Conservation (phyloP, 2,888 invertebrate species). For the Nomada lathburiana region DNA sequence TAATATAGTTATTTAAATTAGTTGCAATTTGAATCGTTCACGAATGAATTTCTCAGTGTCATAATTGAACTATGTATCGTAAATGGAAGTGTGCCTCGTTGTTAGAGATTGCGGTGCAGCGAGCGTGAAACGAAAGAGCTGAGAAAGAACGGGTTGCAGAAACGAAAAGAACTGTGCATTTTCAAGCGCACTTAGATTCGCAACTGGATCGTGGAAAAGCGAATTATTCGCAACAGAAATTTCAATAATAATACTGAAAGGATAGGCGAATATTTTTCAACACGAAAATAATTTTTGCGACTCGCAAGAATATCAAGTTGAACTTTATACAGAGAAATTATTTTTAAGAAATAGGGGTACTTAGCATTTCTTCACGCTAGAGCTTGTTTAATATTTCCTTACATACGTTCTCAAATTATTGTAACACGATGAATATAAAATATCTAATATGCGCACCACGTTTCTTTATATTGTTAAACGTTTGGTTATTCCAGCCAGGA, state of each 20-base stretch:
- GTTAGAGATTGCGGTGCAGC: constrained; percentile 36
- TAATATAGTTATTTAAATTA: neutral
- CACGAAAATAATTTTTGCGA: too few relatives aligned
- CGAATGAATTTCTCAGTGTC: constrained; percentile 1
- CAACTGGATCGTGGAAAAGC: neutral
- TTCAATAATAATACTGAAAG: neutral
- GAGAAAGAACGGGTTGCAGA: constrained; percentile 2
- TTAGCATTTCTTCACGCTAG: too few relatives aligned
- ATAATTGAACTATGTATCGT: neutral
- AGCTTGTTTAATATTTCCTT: too few relatives aligned
- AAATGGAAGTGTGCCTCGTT: constrained; percentile 31
- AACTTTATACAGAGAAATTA: too few relatives aligned
- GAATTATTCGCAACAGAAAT: neutral
- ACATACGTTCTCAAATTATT: too few relatives aligned
- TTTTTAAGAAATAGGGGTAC: too few relatives aligned
- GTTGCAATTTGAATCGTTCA: neutral
- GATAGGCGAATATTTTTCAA: too few relatives aligned
- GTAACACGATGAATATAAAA: too few relatives aligned
- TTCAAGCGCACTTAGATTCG: constrained; percentile 7
- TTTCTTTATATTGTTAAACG: neutral
- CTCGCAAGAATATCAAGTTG: too few relatives aligned
- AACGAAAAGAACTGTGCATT: constrained; percentile 9
- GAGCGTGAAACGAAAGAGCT: constrained; percentile 41
- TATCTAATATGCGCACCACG: too few relatives aligned
- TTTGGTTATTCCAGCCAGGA: constrained; percentile 45